Percentiles rank a stretch among this genome's conserved stretches.
These are phyloP conservation scores for Haemorhous mexicanus DNA, from an alignment of 2,113 vertebrate species.

Conservation along the genomic window DNA sequence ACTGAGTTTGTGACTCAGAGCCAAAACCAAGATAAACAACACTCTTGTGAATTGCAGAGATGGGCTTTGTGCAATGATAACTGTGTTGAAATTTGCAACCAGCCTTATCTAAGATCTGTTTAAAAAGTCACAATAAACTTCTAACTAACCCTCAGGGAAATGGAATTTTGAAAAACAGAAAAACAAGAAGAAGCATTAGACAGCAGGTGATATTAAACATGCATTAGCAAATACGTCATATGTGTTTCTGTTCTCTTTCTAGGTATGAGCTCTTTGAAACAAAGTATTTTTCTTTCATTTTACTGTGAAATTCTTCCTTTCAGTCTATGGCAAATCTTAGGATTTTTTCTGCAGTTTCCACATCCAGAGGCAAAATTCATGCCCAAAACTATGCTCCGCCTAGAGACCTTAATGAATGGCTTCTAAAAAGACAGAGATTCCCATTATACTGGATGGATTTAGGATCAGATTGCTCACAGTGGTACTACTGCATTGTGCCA, in stretches of 20 bases:
- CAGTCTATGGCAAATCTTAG: not conserved
- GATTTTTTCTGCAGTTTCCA: not conserved
- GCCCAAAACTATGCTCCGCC: not conserved
- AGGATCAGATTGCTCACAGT: not conserved
- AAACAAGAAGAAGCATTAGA: not conserved
- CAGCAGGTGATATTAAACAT: not conserved
- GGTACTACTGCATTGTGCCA: not conserved
- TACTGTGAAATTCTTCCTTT: not conserved
- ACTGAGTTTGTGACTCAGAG: not conserved
- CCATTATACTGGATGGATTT: not conserved
- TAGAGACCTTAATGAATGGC: not conserved
- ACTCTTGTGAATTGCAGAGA: not conserved
- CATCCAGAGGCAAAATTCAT: not conserved
- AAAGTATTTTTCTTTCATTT: not conserved
- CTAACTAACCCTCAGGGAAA: not conserved
- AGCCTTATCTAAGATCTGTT: not conserved
- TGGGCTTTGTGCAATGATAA: not conserved
- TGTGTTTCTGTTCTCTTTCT: not conserved
- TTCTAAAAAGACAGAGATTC: not conserved
- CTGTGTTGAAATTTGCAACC: not conserved
- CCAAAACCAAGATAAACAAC: conserved; percentile 8
- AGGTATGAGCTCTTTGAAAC: not conserved
- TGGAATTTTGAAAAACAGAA: not conserved
- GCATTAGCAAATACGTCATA: fast-evolving
- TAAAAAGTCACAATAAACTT: not conserved